phyloP scores from a whole-genome alignment of 2,888 invertebrate genomes.

The Ichneumon xanthorius region DNA sequence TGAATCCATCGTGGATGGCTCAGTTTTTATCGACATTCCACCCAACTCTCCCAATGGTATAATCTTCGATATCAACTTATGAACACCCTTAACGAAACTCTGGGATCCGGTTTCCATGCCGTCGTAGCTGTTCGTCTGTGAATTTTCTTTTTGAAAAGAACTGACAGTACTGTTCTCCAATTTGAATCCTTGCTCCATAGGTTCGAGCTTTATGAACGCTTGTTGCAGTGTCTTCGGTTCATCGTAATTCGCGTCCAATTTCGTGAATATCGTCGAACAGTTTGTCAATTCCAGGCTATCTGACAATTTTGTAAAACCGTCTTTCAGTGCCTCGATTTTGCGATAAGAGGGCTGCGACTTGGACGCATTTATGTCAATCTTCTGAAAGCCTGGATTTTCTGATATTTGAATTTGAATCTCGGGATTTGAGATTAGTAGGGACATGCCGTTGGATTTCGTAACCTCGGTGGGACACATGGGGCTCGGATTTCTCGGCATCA shows the following conservation, averaged over 20 bases:
- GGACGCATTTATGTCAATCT: constrained; percentile 77
- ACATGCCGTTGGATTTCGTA: constrained; percentile 70
- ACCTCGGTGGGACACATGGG: constrained; percentile 68
- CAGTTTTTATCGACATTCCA: constrained; percentile 67
- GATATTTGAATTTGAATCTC: constrained; percentile 81
- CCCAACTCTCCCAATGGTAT: constrained; percentile 66
- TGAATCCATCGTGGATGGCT: constrained; percentile 57
- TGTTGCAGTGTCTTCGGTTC: constrained; percentile 74
- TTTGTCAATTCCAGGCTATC: constrained; percentile 71
- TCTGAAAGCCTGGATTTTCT: constrained; percentile 81
- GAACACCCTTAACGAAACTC: constrained; percentile 77
- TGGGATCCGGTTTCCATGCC: constrained; percentile 70
- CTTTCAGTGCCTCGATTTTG: constrained; percentile 67
- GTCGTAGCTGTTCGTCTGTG: constrained; percentile 69
- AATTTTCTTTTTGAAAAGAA: constrained; percentile 73
- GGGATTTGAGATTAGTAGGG: constrained; percentile 80
- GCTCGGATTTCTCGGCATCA: constrained; percentile 80
- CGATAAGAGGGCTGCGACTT: constrained; percentile 61
- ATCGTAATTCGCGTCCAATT: constrained; percentile 75
- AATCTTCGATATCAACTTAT: constrained; percentile 77
- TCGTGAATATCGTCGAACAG: constrained; percentile 74
- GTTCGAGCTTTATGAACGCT: constrained; percentile 80
- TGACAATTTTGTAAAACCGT: constrained; percentile 72
- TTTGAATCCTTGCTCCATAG: constrained; percentile 77
- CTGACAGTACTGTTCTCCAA: constrained; percentile 73